Percentiles rank a stretch among this genome's conserved stretches.
Evolutionary conservation across 2,797 vertebrate species (phyloP).

Genomic region (Taenioides sp.): DNA sequence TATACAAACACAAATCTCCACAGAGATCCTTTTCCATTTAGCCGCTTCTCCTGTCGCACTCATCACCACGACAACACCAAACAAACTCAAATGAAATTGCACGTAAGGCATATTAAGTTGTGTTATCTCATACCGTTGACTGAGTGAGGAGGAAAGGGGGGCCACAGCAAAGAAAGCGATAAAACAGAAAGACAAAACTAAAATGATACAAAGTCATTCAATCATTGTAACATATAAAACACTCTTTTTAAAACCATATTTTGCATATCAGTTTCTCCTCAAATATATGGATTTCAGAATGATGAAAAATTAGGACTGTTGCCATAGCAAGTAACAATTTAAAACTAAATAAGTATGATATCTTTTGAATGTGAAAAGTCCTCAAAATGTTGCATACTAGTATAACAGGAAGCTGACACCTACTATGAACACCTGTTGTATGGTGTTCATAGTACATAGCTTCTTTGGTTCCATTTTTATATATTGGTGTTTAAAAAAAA

Average conservation of each 20-base stretch:
- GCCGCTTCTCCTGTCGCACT: constrained; percentile 29
- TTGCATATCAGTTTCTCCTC: too few relatives aligned
- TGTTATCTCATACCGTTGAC: constrained; percentile 16
- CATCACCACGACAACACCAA: constrained; percentile 40
- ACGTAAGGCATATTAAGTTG: constrained; percentile 23
- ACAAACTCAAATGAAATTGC: constrained; percentile 35
- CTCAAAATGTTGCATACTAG: too few relatives aligned
- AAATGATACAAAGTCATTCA: background rate
- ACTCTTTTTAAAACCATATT: background rate
- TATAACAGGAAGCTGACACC: too few relatives aligned
- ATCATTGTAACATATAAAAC: background rate
- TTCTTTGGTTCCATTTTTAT: too few relatives aligned
- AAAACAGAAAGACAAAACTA: background rate
- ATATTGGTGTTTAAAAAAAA: too few relatives aligned
- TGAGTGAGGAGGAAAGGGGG: constrained; percentile 8
- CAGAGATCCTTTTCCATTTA: constrained; percentile 33
- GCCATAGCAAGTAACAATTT: too few relatives aligned
- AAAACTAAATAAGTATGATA: too few relatives aligned
- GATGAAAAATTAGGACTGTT: too few relatives aligned
- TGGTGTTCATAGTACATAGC: too few relatives aligned
- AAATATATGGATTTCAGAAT: too few relatives aligned
- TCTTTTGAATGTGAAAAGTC: too few relatives aligned
- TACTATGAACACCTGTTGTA: too few relatives aligned
- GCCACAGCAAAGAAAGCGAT: background rate
- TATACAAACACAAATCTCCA: background rate